Conservation (phyloP, 2,113 vertebrate species). For the Strigops habroptila region DNA sequence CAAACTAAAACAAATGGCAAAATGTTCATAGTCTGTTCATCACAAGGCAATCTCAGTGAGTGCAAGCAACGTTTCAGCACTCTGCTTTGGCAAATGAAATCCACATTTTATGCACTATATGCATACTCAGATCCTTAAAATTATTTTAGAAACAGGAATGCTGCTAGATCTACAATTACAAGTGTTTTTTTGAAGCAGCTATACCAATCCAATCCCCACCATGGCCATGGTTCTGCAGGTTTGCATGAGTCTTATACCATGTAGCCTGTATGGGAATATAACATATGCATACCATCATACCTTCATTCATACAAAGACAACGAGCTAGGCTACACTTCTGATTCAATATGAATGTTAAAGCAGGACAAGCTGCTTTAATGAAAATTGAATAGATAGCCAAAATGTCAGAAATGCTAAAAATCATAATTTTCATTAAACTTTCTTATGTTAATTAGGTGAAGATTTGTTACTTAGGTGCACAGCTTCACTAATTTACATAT, state of each 20-base stretch:
- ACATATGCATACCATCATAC: neutral
- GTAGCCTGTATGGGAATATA: neutral
- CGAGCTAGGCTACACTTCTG: neutral
- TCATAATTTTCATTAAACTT: neutral
- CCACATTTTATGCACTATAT: neutral
- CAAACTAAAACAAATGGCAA: neutral
- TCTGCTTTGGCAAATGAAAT: neutral
- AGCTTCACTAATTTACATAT: neutral
- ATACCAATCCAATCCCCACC: neutral
- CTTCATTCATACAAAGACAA: neutral
- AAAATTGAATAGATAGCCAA: neutral
- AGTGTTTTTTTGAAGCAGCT: neutral
- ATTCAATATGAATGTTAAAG: neutral
- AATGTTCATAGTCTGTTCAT: neutral
- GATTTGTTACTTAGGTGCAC: neutral
- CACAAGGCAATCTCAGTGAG: neutral
- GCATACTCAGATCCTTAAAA: neutral
- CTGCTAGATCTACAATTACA: neutral
- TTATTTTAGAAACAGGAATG: neutral
- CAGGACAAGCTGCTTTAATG: neutral
- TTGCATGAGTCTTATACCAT: neutral
- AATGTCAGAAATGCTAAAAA: neutral
- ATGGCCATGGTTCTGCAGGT: neutral
- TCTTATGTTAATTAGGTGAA: neutral
- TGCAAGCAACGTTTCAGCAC: neutral